These are phyloP conservation scores for Neoaliturus tenellus DNA, from an alignment of 2,888 invertebrate genomes.

Conservation along the genomic window DNA sequence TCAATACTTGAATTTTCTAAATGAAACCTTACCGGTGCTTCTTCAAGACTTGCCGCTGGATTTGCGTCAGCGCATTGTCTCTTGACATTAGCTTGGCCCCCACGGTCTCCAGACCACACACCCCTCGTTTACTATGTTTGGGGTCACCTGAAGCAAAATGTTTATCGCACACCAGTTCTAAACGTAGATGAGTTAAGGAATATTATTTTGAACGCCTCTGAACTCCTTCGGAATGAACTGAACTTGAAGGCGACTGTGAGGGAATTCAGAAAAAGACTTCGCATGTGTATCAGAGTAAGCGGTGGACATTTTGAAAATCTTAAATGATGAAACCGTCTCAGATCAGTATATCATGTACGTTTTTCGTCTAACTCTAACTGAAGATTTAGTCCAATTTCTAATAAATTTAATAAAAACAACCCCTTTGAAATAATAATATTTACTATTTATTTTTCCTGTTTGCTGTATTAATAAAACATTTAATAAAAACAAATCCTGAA, in stretches of 20 bases:
- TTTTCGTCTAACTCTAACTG: no score
- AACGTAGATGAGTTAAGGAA: conserved; percentile 24
- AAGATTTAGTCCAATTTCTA: no score
- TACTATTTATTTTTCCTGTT: no score
- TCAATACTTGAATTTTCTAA: conserved; percentile 12
- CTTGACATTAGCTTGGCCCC: background rate
- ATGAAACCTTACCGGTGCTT: conserved; percentile 24
- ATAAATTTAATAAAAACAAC: no score
- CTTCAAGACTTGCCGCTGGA: conserved; percentile 24
- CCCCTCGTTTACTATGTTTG: background rate
- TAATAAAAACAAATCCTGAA: no score
- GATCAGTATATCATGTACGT: background rate
- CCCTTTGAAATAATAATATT: no score
- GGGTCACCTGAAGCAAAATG: conserved; percentile 5
- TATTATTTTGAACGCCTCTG: conserved; percentile 4
- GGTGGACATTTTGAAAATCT: conserved; percentile 18
- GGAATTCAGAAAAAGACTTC: conserved; percentile 13
- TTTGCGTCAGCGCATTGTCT: conserved; percentile 11
- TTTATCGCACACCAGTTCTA: conserved; percentile 11
- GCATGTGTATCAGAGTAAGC: conserved; percentile 4
- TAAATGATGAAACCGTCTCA: background rate
- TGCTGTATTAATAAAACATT: no score
- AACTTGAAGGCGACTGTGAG: conserved; percentile 19
- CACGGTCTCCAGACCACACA: conserved; percentile 24
- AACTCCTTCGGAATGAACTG: conserved; percentile 13